Percentiles rank a stretch among this genome's conserved stretches.
These are phyloP conservation scores for Xenus cinereus DNA, from an alignment of 2,113 vertebrate species.

Conservation along the genomic window DNA sequence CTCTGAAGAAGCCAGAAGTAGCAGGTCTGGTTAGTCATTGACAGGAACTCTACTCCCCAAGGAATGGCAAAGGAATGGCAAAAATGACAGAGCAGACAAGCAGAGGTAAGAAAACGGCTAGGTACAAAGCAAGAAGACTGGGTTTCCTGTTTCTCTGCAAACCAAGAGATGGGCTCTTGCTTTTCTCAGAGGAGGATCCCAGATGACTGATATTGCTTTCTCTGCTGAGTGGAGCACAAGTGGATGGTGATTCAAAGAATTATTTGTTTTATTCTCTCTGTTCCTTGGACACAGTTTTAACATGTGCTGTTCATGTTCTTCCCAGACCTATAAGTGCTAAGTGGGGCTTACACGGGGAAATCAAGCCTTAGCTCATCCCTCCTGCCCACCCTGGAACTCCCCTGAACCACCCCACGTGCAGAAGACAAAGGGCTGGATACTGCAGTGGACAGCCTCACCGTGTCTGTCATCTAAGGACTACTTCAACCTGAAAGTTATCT, in stretches of 20 bases:
- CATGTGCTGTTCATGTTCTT: neutral
- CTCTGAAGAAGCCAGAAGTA: neutral
- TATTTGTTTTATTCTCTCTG: neutral
- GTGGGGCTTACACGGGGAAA: neutral
- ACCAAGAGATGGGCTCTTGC: neutral
- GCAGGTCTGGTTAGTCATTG: neutral
- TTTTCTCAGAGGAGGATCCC: neutral
- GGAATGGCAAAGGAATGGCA: slow-evolving; percentile 3
- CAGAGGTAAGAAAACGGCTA: slow-evolving; percentile 23
- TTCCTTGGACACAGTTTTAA: neutral
- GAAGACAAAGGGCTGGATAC: neutral
- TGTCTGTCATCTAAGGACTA: neutral
- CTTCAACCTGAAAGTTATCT: neutral
- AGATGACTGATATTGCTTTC: neutral
- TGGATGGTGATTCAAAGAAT: neutral
- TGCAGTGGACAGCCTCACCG: neutral
- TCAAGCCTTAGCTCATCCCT: neutral
- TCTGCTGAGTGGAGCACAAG: neutral
- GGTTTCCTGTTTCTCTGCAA: neutral
- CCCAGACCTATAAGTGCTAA: neutral
- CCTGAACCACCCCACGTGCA: neutral
- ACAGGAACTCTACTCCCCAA: neutral
- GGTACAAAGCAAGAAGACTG: neutral
- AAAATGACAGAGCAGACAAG: neutral
- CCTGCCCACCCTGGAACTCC: neutral